Evolutionary conservation across 2,113 vertebrate species (phyloP).

Genomic region (Erythrolamprus reginae): DNA sequence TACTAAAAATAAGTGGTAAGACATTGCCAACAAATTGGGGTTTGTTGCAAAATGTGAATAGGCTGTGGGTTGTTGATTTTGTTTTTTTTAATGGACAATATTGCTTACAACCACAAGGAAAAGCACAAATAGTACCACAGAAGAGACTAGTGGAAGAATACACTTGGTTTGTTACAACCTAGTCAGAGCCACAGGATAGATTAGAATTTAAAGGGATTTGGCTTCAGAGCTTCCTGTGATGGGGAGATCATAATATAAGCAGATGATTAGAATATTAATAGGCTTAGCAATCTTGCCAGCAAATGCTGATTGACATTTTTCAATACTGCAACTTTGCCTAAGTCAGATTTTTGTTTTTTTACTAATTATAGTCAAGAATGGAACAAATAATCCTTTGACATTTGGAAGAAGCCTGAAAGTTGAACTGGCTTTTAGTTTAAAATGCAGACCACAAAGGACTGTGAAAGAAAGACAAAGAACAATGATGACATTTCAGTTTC

Average conservation of each 20-base stretch:
- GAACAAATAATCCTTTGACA: slow-evolving; percentile 7
- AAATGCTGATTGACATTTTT: slow-evolving; percentile 1
- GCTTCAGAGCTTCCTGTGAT: background rate
- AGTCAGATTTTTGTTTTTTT: background rate
- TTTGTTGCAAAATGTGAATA: background rate
- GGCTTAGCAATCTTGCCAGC: background rate
- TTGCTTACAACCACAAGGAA: background rate
- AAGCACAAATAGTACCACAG: background rate
- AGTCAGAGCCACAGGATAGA: background rate
- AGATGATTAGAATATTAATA: background rate
- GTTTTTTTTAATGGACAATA: background rate
- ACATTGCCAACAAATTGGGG: background rate
- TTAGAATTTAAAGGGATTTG: background rate
- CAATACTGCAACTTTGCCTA: background rate
- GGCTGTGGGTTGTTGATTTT: background rate
- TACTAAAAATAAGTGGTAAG: background rate
- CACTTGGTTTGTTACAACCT: background rate
- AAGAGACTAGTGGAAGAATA: background rate
- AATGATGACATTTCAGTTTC: background rate
- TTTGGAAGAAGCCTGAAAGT: background rate
- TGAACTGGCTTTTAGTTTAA: background rate
- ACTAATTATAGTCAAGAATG: slow-evolving; percentile 35
- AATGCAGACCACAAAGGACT: fast-evolving
- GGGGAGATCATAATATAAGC: background rate
- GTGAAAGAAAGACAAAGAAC: background rate